Evolutionary conservation across 92 coral and sea anemone genomes (phyloP), one percentile per base, ranked within the genome.

Genomic region (Porites cylindrica): DNA sequence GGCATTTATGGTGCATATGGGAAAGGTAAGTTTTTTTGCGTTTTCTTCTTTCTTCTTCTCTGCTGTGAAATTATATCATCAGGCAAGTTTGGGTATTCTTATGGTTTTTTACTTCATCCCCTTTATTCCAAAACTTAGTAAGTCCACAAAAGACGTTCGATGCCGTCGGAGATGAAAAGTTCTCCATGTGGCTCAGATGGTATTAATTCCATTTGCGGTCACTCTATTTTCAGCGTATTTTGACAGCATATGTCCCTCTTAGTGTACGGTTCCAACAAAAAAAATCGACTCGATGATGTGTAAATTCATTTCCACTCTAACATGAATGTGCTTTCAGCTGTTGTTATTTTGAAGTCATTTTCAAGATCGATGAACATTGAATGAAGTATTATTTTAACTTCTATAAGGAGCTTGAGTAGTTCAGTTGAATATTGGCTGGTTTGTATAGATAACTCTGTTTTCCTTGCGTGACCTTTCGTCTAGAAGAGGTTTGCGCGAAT

Each of bases 171-270:
- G 14, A n/a, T 54, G 10, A 58, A 70, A 70, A 38, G 47, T 38
- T 38, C 86, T 54, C 85, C 24, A 18, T 20, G 66, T 10, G 7
- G 43, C 66, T 82, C 70, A 82, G 75, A 58, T 82, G 86, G 70
- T 58, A 8, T 52, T 56, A n/a, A 82, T 29, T 70, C 16, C 19
- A 54, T 82, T 82, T 82, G 86, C 68, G 86, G 86, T 82, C 24
- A 26, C 70, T 82, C 60, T 70, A 21, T 38, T 21, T 43, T 38
- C 47, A 38, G 47, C 47, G 47, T 38, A 38, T 38, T 38, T 59
- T 70, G 86, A 71, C 61, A 70, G 59, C 69, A 71, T 66, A 82
- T 68, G 78, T 70, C 61, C 23, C 80, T 20, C 20, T 56, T 47
- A n/a, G 43, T 38, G 47, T 19, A 63, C 14, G 26, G 19, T 6